Evolutionary conservation across 2,797 vertebrate genomes (phyloP), one percentile per base, ranked within the genome.

Genomic region (Triplophysa bombifrons): DNA sequence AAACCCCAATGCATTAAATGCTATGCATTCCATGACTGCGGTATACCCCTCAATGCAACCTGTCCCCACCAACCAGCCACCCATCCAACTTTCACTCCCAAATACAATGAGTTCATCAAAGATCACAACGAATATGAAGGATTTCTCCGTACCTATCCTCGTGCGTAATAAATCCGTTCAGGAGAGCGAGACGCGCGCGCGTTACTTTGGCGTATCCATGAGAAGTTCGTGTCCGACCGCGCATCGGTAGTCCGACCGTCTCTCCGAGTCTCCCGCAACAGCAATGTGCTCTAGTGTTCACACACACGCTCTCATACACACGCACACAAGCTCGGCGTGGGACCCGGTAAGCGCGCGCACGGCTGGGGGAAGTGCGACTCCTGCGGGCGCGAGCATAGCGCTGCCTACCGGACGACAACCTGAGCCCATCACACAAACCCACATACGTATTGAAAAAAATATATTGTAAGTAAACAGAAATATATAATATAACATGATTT

Each of bases 321-420:
- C 50, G 56, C 27, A 38, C 38, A 48, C 80, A 16, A 53, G 3
- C 55, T 50, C 48, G 58, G 58, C 74, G 80, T 72, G 74, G 76
- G 66, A 73, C 60, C 38, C 19, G 60, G 46, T 44, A 82, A 74
- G 76, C 76, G 81, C 81, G 76, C 72, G 72, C 71, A 81, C 65
- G 13, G 50, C 61, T 48, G 72, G 69, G 66, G 60, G 55, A 13
- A 55, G 61, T 30, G 51, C 34, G 73, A 76, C 53, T 71, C 27
- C 72, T 70, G 46, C 79, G 79, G 66, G 72, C 19, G 72, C 80
- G 80, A 81, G 73, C 80, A 70, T 76, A 83, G 81, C 81, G 81
- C 81, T 79, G 44, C 81, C 81, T 83, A 79, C 71, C 66, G 81
- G 81, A 70, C 65, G 27, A 71, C 46, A 67, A 66, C 50, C 68